phyloP scores from a whole-genome alignment of 2,888 invertebrate species.

The Atrina japonica region DNA sequence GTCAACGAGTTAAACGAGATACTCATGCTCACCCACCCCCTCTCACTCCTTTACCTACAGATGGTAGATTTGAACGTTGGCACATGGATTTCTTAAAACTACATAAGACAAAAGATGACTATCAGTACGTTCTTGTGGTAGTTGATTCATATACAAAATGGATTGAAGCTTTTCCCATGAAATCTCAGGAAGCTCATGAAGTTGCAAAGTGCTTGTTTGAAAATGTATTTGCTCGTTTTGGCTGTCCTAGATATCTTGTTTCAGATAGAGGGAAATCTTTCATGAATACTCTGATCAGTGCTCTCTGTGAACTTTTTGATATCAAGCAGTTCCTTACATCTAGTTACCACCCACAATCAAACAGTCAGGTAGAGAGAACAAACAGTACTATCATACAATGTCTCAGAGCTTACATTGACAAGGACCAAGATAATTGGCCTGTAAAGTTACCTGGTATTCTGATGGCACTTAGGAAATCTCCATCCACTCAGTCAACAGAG shows the following conservation, averaged over 20 bases:
- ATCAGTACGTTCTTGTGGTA: conserved; percentile 46
- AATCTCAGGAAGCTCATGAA: conserved; percentile 39
- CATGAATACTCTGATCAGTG: conserved; percentile 44
- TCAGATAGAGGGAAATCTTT: too few relatives aligned
- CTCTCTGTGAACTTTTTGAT: conserved; percentile 44
- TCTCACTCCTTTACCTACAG: conserved; percentile 6
- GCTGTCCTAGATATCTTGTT: conserved; percentile 24
- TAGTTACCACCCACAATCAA: conserved; percentile 45
- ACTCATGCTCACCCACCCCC: conserved; percentile 11
- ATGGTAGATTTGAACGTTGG: conserved; percentile 19
- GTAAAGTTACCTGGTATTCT: conserved; percentile 20
- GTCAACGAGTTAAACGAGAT: conserved; percentile 32
- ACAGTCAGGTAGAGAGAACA: conserved; percentile 40
- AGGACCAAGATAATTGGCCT: conserved; percentile 45
- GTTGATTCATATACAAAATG: conserved; percentile 47
- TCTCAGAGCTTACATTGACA: conserved; percentile 39
- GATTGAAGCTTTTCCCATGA: conserved; percentile 50
- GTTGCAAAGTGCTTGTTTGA: too few relatives aligned
- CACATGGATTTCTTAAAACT: conserved; percentile 33
- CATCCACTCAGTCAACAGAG: conserved; percentile 13
- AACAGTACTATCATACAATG: conserved; percentile 41
- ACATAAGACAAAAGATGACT: conserved; percentile 39
- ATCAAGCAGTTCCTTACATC: conserved; percentile 39
- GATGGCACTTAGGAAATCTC: conserved; percentile 13
- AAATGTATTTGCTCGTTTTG: conserved; percentile 44